Conservation (phyloP, 2,888 invertebrate species). For the Caenorhabditis angaria region DNA sequence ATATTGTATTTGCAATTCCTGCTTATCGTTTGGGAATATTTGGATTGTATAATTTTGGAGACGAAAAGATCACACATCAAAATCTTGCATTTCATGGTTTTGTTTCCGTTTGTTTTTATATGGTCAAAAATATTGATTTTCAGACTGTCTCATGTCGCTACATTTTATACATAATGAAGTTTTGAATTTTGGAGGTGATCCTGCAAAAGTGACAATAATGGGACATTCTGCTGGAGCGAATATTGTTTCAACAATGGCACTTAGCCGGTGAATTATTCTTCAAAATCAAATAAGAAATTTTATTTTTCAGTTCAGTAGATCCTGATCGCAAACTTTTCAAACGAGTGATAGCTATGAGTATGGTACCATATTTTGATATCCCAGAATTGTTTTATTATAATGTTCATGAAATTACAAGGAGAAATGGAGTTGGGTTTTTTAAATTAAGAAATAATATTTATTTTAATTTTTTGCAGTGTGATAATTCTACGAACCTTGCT, state of each 20-base stretch:
- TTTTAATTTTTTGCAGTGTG: constrained; percentile 16
- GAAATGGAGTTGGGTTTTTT: constrained; percentile 12
- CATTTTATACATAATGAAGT: constrained; percentile 29
- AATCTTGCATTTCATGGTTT: constrained; percentile 59
- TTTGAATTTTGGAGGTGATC: constrained; percentile 27
- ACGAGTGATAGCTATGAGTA: constrained; percentile 20
- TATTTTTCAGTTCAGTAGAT: constrained; percentile 15
- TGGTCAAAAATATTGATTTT: constrained; percentile 6
- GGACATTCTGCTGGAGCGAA: constrained; percentile 34
- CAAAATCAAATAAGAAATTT: background rate
- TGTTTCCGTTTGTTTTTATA: constrained; percentile 10
- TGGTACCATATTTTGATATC: constrained; percentile 13
- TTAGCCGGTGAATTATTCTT: constrained; percentile 7
- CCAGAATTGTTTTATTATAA: constrained; percentile 27
- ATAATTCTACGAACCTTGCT: background rate
- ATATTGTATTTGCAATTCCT: constrained; percentile 54
- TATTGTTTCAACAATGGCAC: constrained; percentile 19
- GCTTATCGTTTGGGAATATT: constrained; percentile 59
- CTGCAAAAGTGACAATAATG: constrained; percentile 29
- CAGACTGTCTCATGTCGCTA: constrained; percentile 17
- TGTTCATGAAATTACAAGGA: constrained; percentile 15
- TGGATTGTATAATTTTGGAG: constrained; percentile 53
- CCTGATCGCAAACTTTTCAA: constrained; percentile 18
- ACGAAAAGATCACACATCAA: constrained; percentile 32
- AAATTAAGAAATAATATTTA: background rate